These are phyloP conservation scores for Erythrocebus patas DNA, from an alignment of 2,113 vertebrate species.

Conservation along the genomic window DNA sequence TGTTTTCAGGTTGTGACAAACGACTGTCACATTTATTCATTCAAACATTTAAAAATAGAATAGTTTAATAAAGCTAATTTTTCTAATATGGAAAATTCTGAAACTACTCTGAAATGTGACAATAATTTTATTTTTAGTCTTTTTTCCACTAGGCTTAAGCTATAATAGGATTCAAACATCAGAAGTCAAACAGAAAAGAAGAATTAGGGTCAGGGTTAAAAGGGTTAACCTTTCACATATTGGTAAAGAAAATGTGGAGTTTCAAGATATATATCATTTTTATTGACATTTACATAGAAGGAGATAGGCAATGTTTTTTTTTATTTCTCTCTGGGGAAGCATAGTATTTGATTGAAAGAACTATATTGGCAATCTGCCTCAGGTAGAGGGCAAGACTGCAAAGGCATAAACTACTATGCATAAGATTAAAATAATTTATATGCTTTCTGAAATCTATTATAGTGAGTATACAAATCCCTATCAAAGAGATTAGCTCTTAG, in stretches of 20 bases:
- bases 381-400: background rate
- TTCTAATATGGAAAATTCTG: slow-evolving; percentile 19
- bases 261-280: background rate
- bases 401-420: background rate
- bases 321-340: background rate
- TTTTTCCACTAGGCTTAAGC: slow-evolving; percentile 20
- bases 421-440: background rate
- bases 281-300: background rate
- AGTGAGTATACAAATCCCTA: background rate
- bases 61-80: background rate
- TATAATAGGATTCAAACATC: slow-evolving; percentile 9
- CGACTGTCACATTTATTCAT: background rate
- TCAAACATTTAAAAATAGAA: background rate
- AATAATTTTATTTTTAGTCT: slow-evolving; percentile 38
- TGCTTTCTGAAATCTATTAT: background rate
- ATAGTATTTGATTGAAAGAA: background rate
- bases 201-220: background rate
- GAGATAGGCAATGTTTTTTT: background rate
- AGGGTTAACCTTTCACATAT: background rate
- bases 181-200: slow-evolving; percentile 23
- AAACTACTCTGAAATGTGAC: slow-evolving; percentile 45
- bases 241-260: background rate
- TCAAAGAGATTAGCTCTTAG: background rate
- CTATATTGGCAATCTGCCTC: background rate
- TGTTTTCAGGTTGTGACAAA: background rate